A percentile compares a stretch with the other conserved stretches of the same genome.
phyloP scores from a whole-genome alignment of 2,888 invertebrate genomes.

The Eupeodes latifasciatus region DNA sequence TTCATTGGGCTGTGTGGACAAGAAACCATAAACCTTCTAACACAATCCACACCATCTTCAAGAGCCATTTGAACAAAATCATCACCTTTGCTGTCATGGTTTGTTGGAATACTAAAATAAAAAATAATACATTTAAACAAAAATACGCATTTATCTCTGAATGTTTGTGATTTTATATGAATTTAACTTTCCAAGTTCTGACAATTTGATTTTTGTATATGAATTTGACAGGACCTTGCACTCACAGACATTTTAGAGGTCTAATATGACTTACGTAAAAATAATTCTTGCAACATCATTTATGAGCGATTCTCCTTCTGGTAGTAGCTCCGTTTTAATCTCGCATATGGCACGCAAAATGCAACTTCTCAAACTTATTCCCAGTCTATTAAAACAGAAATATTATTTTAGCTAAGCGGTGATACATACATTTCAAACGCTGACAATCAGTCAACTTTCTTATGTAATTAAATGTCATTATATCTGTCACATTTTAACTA shows the following conservation, averaged over 20 bases:
- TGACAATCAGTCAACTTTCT: too few species aligned
- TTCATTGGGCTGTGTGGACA: conserved; percentile 66
- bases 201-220: too few species aligned
- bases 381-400: conserved; percentile 25
- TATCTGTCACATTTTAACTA: too few species aligned
- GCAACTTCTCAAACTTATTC: conserved; percentile 56
- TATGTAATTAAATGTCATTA: too few species aligned
- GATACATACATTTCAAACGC: too few species aligned
- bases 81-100: conserved; percentile 53
- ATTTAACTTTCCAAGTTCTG: too few species aligned
- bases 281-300: conserved; percentile 63
- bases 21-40: conserved; percentile 54
- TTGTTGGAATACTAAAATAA: conserved; percentile 52
- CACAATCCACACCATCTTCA: conserved; percentile 60
- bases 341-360: conserved; percentile 66
- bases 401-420: not conserved
- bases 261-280: conserved; percentile 49
- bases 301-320: conserved; percentile 61
- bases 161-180: too few species aligned
- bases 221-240: too few species aligned
- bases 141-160: not conserved
- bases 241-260: too few species aligned
- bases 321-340: conserved; percentile 51
- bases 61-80: conserved; percentile 65
- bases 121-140: not conserved